phyloP scores from a whole-genome alignment of 2,797 vertebrate species.

The Rhinoraja longicauda region DNA sequence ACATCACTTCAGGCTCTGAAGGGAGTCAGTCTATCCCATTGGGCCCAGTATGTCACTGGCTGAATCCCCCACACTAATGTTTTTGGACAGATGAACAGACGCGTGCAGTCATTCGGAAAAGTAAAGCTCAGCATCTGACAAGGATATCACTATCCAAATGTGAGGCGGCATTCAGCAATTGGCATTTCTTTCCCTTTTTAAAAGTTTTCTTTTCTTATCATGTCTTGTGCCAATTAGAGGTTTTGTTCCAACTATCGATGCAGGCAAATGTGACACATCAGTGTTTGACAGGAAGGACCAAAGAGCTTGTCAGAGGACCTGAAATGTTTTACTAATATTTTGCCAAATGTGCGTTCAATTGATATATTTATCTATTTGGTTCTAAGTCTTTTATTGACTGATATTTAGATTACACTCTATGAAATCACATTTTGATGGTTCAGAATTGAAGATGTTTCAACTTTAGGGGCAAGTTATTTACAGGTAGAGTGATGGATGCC shows the following conservation, averaged over 20 bases:
- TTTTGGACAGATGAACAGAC: conserved; percentile 47
- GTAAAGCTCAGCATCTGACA: conserved; percentile 57
- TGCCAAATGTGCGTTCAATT: neutral
- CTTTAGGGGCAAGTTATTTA: too few species aligned
- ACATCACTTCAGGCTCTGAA: too few species aligned
- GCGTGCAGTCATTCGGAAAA: conserved; percentile 60
- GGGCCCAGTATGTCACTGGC: too few species aligned
- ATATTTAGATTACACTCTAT: neutral
- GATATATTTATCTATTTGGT: neutral
- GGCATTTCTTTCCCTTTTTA: conserved; percentile 52
- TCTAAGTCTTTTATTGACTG: neutral
- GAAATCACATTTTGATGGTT: too few species aligned
- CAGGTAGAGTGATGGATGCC: too few species aligned
- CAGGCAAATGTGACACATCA: neutral
- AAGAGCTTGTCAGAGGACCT: neutral
- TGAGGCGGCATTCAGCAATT: conserved; percentile 48
- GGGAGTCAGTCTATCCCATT: too few species aligned
- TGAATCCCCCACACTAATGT: neutral
- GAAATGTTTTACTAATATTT: neutral
- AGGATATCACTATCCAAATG: conserved; percentile 50
- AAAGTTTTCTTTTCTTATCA: neutral
- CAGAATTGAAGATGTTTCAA: too few species aligned
- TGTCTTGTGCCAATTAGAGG: neutral
- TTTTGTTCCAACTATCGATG: neutral
- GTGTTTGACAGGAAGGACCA: neutral